Percentiles rank a stretch among this genome's conserved stretches.
Evolutionary conservation across 2,888 invertebrate genomes (phyloP).

Genomic region (Tenodera sinensis): DNA sequence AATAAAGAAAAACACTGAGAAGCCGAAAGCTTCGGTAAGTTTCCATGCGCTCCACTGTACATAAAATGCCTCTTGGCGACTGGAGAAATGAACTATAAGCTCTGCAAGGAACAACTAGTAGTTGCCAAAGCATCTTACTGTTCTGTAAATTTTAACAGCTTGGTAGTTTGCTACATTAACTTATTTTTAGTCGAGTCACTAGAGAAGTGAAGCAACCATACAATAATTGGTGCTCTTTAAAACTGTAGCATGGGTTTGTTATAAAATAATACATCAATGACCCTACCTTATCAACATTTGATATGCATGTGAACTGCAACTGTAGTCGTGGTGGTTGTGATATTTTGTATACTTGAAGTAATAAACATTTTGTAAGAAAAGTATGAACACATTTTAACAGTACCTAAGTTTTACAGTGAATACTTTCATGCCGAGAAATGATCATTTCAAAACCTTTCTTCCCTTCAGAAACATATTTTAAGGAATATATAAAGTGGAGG

Average conservation of each 20-base stretch:
- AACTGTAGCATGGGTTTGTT: background rate
- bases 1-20: too few species aligned
- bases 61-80: too few species aligned
- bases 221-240: background rate
- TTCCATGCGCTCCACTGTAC: too few species aligned
- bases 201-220: background rate
- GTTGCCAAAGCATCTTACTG: background rate
- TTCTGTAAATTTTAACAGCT: background rate
- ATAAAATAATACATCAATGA: background rate
- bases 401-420: too few species aligned
- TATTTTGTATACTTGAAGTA: background rate
- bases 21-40: too few species aligned
- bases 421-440: too few species aligned
- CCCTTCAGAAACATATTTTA: too few species aligned
- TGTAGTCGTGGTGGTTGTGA: background rate
- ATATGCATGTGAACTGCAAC: background rate
- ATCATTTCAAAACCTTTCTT: too few species aligned
- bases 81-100: too few species aligned
- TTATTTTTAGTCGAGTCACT: background rate
- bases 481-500: too few species aligned
- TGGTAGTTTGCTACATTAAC: background rate
- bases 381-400: too few species aligned
- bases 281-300: background rate
- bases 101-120: background rate
- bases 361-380: background rate